Conservation (phyloP, 92 coral and sea anemone genomes). For the Diadumene lineata region DNA sequence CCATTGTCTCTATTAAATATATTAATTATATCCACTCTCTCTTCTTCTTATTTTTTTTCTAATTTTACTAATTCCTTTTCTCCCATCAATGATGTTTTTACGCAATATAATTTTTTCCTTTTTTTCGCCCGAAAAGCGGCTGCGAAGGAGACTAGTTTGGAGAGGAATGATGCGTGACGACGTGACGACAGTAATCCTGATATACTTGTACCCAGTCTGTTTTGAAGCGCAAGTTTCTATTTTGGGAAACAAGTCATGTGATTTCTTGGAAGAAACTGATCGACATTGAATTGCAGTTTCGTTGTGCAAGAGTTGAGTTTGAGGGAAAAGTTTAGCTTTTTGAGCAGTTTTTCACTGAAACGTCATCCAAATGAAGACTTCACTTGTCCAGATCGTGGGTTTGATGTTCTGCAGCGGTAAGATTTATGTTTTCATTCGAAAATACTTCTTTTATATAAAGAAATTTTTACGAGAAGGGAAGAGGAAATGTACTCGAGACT, state of each 20-base stretch:
- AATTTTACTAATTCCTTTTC: too few relatives aligned
- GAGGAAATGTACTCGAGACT: too few relatives aligned
- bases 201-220: conserved; percentile 1
- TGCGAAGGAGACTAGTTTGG: too few relatives aligned
- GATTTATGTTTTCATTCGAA: background rate
- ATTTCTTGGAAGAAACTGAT: conserved; percentile 21
- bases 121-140: too few relatives aligned
- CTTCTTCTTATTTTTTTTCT: too few relatives aligned
- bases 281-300: too few relatives aligned
- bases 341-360: background rate
- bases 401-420: conserved; percentile 12
- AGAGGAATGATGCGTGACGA: too few relatives aligned
- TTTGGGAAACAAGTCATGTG: conserved; percentile 13
- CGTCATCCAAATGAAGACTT: conserved; percentile 15
- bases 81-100: too few relatives aligned
- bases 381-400: background rate
- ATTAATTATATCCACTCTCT: too few relatives aligned
- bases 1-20: too few relatives aligned
- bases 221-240: conserved; percentile 2
- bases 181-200: too few relatives aligned
- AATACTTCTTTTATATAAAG: background rate
- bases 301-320: background rate
- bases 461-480: background rate
- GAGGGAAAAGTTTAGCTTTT: background rate
- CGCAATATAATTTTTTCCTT: too few relatives aligned